Evolutionary conservation across 2,797 vertebrate genomes (phyloP), one percentile per base, ranked within the genome.

Genomic region (Myotis planiceps): DNA sequence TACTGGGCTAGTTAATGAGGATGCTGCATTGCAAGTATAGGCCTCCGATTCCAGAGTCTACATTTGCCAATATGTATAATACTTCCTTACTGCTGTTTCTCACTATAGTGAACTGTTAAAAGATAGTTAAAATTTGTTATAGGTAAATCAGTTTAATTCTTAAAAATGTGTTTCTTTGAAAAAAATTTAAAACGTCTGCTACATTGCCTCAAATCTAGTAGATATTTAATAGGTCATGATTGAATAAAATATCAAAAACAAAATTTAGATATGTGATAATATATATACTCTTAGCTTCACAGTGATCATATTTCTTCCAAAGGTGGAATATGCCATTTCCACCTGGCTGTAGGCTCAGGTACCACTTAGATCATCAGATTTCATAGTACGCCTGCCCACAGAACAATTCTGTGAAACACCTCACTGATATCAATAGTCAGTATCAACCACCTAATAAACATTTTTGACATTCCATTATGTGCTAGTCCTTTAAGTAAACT

Each of bases 381-480:
- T 90, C 23, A 45, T 53, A 51, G 6, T 84, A 45, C 90, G 8
- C 5, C n/a, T 42, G 27, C 8, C 0, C 39, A 79, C 39, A 93
- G 37, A 82, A n/a, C 86, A 84, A 78, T 82, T 66, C n/a, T 78
- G 12, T 37, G 69, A 84, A 51, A 8, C 8, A 72, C 0, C 37
- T 94, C 49, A 84, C 89, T 93, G 83, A 58, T 65, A 93, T 19
- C 25, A 66, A n/a, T 39, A 91, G 55, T 66, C 42, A 80, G 27
- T 85, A 32, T 84, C 76, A 79, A 14, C 9, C n/a, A 75, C 23
- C 74, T 81, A 94, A 84, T 88, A 87, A 84, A 78, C 53, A 88
- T 76, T 97, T 91, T 94, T 86, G 71, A 91, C 58, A 83, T 80
- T 45, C 51, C 16, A 86, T 84, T 94, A 78, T 84, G 10, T 93